Conservation (phyloP, 1,140 invertebrate species). For the Arion vulgaris region DNA sequence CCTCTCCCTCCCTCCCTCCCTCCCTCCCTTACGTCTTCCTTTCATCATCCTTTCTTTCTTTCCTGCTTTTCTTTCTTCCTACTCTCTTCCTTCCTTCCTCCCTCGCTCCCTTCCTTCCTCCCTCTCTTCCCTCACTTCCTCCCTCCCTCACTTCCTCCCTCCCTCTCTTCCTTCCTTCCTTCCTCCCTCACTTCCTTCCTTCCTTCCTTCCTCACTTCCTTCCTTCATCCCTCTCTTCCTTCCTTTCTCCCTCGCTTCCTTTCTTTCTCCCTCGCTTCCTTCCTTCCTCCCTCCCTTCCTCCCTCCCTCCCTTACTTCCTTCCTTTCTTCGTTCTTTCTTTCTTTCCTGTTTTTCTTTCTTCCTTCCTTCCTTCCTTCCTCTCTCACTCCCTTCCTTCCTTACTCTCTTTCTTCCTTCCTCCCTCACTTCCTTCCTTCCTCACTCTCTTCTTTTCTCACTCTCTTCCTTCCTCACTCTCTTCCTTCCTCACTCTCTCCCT, state of each 20-base stretch:
- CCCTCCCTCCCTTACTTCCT: too few relatives aligned
- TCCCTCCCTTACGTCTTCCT: background rate
- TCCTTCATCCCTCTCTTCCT: too few relatives aligned
- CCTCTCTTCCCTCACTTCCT: background rate
- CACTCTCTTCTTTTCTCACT: background rate
- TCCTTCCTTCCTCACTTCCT: too few relatives aligned
- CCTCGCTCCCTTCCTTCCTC: slow-evolving; percentile 11
- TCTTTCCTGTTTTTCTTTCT: background rate
- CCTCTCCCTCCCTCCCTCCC: slow-evolving; percentile 2
- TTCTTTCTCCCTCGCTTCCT: too few relatives aligned
- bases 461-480: background rate
- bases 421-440: too few relatives aligned
- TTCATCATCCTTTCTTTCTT: background rate
- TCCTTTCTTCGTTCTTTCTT: slow-evolving; percentile 1
- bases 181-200: background rate
- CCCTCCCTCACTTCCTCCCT: background rate
- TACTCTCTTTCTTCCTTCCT: too few relatives aligned
- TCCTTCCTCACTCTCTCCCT: background rate
- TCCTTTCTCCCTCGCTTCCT: background rate
- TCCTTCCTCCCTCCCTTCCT: too few relatives aligned
- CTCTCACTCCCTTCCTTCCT: background rate
- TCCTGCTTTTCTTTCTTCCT: background rate
- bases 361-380: background rate
- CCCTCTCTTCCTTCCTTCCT: background rate
- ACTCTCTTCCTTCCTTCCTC: background rate